Evolutionary conservation across 2,888 invertebrate species (phyloP), one percentile per base, ranked within the genome.

Genomic region (Patella pellucida): DNA sequence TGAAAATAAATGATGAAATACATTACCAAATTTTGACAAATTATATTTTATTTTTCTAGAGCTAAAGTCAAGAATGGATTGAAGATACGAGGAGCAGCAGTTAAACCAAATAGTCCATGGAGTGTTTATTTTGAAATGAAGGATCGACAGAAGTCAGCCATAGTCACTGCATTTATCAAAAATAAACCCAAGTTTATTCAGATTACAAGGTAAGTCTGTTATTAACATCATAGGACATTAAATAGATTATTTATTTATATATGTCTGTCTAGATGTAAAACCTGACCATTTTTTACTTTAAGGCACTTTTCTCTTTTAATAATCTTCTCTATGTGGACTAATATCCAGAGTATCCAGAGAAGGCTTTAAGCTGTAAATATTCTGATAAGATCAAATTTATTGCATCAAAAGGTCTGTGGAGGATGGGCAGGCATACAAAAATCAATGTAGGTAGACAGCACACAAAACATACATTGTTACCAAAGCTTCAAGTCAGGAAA

Each of bases 51-150:
- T 56, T 67, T 56, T 83, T 82, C 52, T 92, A 97, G 97, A 90
- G 96, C 96, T 81, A 94, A 96, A 82, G 97, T 97, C 74, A 96
- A 97, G 91, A 95, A 95, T 72, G 97, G 97, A 0, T 92, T 97
- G 76, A 93, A 95, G 80, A 94, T 98, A 84, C 92, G 97, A 88
- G 96, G 96, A 80, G 96, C 96, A 41, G 94, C 95, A 72, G 94
- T 95, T 50, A 90, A 94, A 93, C 86, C 94, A 91, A 89, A 91
- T 84, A 94, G 93, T 75, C 94, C 94, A 78, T 98, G 98, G 98
- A 96, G 95, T 85, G 94, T 97, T 83, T 95, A 95, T 31, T 94
- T 96, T 70, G 97, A 97, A 87, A 93, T 95, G 83, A 95, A 95
- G 90, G 94, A 95, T 72, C 95, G 96, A 88, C 95, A 96, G 83